Evolutionary conservation across 2,888 invertebrate genomes (phyloP).

Genomic region (Synanthedon myopaeformis): DNA sequence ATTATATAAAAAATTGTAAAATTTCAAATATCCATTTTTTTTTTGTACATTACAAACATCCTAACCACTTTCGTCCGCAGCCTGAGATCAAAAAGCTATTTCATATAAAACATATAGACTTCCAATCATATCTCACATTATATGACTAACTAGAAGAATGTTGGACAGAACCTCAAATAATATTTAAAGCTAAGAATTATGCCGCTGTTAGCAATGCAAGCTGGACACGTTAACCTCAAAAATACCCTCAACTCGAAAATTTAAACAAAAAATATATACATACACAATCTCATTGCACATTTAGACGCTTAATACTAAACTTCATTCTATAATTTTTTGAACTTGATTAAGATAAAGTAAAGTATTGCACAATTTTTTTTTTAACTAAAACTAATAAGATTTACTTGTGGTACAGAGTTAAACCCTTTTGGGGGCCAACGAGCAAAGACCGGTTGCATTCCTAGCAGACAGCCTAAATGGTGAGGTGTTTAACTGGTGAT

Average conservation of each 20-base stretch:
- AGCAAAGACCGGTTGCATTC: no score
- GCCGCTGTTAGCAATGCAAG: slow-evolving; percentile 23
- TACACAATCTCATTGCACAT: no score
- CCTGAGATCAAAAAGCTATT: slow-evolving; percentile 61
- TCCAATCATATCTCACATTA: slow-evolving; percentile 58
- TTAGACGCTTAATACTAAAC: no score
- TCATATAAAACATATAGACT: slow-evolving; percentile 62
- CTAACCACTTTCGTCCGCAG: slow-evolving; percentile 34
- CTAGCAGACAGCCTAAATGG: neutral
- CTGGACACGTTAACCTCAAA: neutral
- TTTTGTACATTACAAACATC: slow-evolving; percentile 69
- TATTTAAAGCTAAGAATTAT: slow-evolving; percentile 42
- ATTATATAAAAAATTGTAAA: slow-evolving; percentile 69
- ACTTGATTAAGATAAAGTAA: no score
- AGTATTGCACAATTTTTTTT: no score
- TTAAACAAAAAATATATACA: no score
- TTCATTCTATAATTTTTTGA: no score
- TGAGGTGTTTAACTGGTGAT: neutral
- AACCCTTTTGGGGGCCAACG: no score
- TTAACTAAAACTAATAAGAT: no score
- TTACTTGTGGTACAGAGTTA: no score
- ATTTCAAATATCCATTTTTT: slow-evolving; percentile 58
- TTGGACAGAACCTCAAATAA: slow-evolving; percentile 17
- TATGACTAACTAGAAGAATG: slow-evolving; percentile 59
- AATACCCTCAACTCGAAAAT: no score